Percentiles rank a stretch among this genome's conserved stretches.
Evolutionary conservation across 1,140 invertebrate species (phyloP).

Genomic region (Galleria mellonella): DNA sequence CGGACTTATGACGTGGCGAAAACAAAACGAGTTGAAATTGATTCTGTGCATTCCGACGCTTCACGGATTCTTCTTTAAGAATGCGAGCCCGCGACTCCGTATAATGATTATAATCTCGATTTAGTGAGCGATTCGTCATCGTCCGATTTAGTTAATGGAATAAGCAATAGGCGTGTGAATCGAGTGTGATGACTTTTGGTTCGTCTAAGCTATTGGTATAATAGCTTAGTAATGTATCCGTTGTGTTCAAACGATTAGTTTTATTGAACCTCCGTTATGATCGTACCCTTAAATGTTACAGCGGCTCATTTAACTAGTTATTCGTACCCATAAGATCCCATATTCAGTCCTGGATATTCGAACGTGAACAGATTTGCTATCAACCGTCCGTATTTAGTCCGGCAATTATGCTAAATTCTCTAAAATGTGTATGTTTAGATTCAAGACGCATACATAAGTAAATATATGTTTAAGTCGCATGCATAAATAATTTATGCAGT

Average conservation of each 20-base stretch:
- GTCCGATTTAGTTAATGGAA: slow-evolving; percentile 68
- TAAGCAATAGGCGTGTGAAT: slow-evolving; percentile 61
- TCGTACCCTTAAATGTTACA: too few relatives aligned
- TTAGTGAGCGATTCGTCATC: slow-evolving; percentile 68
- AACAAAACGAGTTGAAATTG: slow-evolving; percentile 67
- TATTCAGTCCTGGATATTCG: too few relatives aligned
- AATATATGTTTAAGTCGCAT: too few relatives aligned
- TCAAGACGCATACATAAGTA: too few relatives aligned
- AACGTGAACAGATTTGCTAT: too few relatives aligned
- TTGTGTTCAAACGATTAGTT: slow-evolving; percentile 3
- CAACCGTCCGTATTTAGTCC: too few relatives aligned
- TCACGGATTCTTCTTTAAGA: slow-evolving; percentile 57
- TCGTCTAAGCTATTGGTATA: slow-evolving; percentile 14
- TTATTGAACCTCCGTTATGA: not conserved
- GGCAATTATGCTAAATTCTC: too few relatives aligned
- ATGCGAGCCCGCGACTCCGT: slow-evolving; percentile 45
- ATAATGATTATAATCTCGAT: slow-evolving; percentile 69
- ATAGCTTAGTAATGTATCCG: slow-evolving; percentile 4
- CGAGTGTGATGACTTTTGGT: slow-evolving; percentile 30
- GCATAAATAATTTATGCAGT: too few relatives aligned
- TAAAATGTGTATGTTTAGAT: too few relatives aligned
- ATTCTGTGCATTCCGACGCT: slow-evolving; percentile 64
- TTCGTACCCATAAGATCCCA: too few relatives aligned
- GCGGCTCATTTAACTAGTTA: too few relatives aligned
- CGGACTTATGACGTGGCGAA: slow-evolving; percentile 67